These are phyloP conservation scores for Caenorhabditis sp. DNA, from an alignment of 2,888 invertebrate genomes.

Conservation along the genomic window DNA sequence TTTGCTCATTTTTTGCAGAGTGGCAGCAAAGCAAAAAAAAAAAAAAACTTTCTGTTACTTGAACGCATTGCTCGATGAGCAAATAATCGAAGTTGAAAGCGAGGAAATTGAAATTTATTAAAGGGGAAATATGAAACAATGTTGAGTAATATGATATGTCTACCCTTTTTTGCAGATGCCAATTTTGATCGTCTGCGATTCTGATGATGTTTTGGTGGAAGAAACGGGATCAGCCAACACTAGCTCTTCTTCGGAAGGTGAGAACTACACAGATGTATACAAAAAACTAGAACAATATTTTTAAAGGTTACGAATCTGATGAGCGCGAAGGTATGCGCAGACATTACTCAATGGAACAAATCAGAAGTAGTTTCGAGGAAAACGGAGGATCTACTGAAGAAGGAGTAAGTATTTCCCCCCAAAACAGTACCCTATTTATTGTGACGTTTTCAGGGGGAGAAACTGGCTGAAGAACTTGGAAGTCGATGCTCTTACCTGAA, in stretches of 20 bases:
- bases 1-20: conserved; percentile 18
- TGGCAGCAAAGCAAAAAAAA: conserved; percentile 7
- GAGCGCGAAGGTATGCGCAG: conserved; percentile 43
- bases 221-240: conserved; percentile 35
- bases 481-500: conserved; percentile 21
- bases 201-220: conserved; percentile 40
- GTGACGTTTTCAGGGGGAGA: conserved; percentile 21
- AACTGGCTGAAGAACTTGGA: conserved; percentile 23
- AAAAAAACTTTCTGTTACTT: conserved; percentile 9
- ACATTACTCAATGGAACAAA: conserved; percentile 52
- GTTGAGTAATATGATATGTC: not conserved
- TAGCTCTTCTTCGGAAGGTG: conserved; percentile 36
- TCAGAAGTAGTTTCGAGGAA: conserved; percentile 42
- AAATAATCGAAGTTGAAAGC: conserved; percentile 11
- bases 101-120: not conserved
- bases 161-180: conserved; percentile 33
- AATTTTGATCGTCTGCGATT: conserved; percentile 45
- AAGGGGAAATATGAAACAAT: not conserved
- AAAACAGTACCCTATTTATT: not conserved
- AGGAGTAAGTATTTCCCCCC: not conserved
- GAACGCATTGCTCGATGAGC: conserved; percentile 40
- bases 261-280: not conserved
- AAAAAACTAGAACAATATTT: not conserved
- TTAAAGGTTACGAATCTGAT: conserved; percentile 48
- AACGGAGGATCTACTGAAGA: conserved; percentile 19